Evolutionary conservation across 30 jellyfish, hydroid and myxozoan species (phyloP), one percentile per base, ranked within the genome.

Genomic region (Cassiopea xamachana): DNA sequence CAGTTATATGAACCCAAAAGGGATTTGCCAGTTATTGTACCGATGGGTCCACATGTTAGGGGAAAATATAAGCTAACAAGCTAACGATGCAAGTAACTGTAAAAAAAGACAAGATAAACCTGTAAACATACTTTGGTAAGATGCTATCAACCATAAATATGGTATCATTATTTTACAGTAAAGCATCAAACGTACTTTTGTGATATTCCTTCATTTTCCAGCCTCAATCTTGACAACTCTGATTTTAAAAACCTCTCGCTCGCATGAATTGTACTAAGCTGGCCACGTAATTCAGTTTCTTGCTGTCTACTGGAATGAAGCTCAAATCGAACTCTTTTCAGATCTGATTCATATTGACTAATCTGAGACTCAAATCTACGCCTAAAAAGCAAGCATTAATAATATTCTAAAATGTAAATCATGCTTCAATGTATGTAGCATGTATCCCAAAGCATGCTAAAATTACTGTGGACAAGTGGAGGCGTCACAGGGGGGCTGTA

Each of bases 361-460:
- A 87, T 79, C 70, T 96, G 99, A 39, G 92, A 92, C 59, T 96
- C 99, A 48, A 93, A 48, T 60, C 97, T 87, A 1, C 99, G 99
- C 50, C 99, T 96, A 75, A 59, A 82, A 87, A 44, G 17, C 9
- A 19, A 90, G 45, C 45, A 62, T 39, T 19, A 49, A 46, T 5
- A 19, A 59, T 59, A 59, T 14, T 6, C 14, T 6, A 6, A 59
- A 59, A 59, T 6, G 39, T 27, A 27, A 27, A 27, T 27, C 39
- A 27, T 27, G 39, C 39, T 27, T 27, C 39, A 27, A 27, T 27
- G 39, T 27, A 27, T 27, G 39, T 27, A 27, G 39, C 39, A 27
- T 27, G 39, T 27, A 27, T 27, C 39, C 39, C 39, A 27, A 27
- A 27, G 39, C 39, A 27, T 27, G 39, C 39, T 27, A 27, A 27